phyloP scores from a whole-genome alignment of 2,888 invertebrate species.

The Chirona hameri region DNA sequence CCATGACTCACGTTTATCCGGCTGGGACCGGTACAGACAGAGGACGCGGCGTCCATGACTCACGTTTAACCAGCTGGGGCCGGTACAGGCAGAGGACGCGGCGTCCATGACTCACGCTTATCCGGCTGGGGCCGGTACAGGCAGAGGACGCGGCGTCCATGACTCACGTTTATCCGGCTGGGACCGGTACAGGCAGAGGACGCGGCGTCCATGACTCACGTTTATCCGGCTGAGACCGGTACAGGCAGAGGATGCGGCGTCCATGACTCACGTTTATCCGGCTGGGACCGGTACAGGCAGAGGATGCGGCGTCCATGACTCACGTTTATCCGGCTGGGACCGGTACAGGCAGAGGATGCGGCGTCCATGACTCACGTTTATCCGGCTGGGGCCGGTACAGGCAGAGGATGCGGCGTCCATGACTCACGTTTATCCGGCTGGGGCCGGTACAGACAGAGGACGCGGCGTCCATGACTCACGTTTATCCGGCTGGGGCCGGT shows the following conservation, averaged over 20 bases:
- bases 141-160: slow-evolving; percentile 45
- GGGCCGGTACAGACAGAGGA: slow-evolving; percentile 46
- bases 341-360: slow-evolving; percentile 46
- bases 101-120: slow-evolving; percentile 42
- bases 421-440: slow-evolving; percentile 37
- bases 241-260: slow-evolving; percentile 46
- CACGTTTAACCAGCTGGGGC: slow-evolving; percentile 40
- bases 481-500: slow-evolving; percentile 42
- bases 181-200: slow-evolving; percentile 46
- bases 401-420: slow-evolving; percentile 45
- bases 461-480: slow-evolving; percentile 42
- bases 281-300: slow-evolving; percentile 45
- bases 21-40: slow-evolving; percentile 45
- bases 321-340: slow-evolving; percentile 40
- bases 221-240: slow-evolving; percentile 42
- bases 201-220: slow-evolving; percentile 42
- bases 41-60: slow-evolving; percentile 45
- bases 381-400: slow-evolving; percentile 44
- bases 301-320: slow-evolving; percentile 45
- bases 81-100: slow-evolving; percentile 46
- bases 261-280: slow-evolving; percentile 37
- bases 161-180: slow-evolving; percentile 37
- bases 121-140: slow-evolving; percentile 44
- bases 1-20: slow-evolving; percentile 37
- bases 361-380: slow-evolving; percentile 42